Evolutionary conservation across 37 sponge, comb jelly and placozoan genomes (phyloP).

Genomic region (Amphimedon queenslandica): DNA sequence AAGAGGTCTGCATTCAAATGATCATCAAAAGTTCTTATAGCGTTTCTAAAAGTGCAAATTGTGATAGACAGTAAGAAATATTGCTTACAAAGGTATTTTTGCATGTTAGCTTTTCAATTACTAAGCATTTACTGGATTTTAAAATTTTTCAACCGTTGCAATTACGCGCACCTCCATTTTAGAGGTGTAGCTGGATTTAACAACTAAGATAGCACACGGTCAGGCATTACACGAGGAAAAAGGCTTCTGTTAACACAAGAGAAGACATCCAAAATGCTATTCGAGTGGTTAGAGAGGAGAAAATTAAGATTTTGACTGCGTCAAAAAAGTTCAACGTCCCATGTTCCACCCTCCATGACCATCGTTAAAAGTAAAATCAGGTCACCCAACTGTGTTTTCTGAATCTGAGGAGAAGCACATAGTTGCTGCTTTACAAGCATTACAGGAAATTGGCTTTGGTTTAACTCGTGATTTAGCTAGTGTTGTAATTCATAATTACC

Average conservation of each 20-base stretch:
- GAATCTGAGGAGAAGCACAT: conserved; percentile 44
- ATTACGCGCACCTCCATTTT: too few relatives aligned
- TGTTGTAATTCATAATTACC: conserved; percentile 35
- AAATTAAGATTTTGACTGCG: conserved; percentile 4
- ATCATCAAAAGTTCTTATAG: too few relatives aligned
- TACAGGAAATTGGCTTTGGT: conserved; percentile 57
- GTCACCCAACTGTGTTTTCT: conserved; percentile 36
- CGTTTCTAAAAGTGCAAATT: too few relatives aligned
- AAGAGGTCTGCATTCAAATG: too few relatives aligned
- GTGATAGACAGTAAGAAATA: too few relatives aligned
- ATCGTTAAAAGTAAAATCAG: conserved; percentile 17
- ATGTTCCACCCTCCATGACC: conserved; percentile 22
- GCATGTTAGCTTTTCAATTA: too few relatives aligned
- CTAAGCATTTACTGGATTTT: too few relatives aligned
- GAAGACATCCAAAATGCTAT: conserved; percentile 6
- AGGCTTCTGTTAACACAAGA: background rate
- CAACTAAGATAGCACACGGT: too few relatives aligned
- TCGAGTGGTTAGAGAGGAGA: background rate
- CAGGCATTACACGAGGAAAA: background rate
- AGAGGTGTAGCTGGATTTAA: too few relatives aligned
- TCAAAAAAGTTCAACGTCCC: conserved; percentile 36
- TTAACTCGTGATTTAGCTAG: conserved; percentile 36
- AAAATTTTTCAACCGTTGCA: too few relatives aligned
- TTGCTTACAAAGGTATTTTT: too few relatives aligned
- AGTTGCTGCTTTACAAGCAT: conserved; percentile 22